Evolutionary conservation across 1,140 invertebrate genomes (phyloP).

Genomic region (Holotrichia oblita): DNA sequence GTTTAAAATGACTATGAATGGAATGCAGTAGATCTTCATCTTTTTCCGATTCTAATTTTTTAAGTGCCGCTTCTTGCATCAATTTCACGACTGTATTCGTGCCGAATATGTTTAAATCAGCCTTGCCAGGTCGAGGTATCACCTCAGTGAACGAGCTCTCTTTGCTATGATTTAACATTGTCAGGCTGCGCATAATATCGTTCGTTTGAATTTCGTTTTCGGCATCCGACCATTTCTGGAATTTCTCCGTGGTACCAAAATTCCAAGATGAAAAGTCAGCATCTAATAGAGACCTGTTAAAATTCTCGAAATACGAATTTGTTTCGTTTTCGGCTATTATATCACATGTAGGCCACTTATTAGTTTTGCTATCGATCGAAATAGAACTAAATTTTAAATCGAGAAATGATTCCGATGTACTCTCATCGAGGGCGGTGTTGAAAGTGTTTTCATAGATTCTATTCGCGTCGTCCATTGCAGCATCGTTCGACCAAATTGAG

Average conservation of each 20-base stretch:
- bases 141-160: constrained; percentile 69
- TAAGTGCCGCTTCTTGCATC: constrained; percentile 43
- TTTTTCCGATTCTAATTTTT: constrained; percentile 46
- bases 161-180: constrained; percentile 66
- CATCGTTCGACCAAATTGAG: constrained; percentile 61
- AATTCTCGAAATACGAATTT: constrained; percentile 44
- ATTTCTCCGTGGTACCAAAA: constrained; percentile 28
- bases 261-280: constrained; percentile 18
- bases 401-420: constrained; percentile 40
- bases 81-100: constrained; percentile 40
- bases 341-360: constrained; percentile 43
- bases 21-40: constrained; percentile 76
- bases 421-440: constrained; percentile 42
- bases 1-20: constrained; percentile 77
- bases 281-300: constrained; percentile 40
- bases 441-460: constrained; percentile 47
- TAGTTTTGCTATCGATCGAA: constrained; percentile 44
- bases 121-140: constrained; percentile 59
- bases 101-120: constrained; percentile 45
- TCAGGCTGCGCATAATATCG: constrained; percentile 49
- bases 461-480: constrained; percentile 47
- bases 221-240: constrained; percentile 50
- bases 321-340: constrained; percentile 46
- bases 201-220: constrained; percentile 46
- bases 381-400: constrained; percentile 49